A percentile compares a stretch with the other conserved stretches of the same genome.
Evolutionary conservation across 2,888 invertebrate genomes (phyloP).

Genomic region (Metopia argyrocephala): DNA sequence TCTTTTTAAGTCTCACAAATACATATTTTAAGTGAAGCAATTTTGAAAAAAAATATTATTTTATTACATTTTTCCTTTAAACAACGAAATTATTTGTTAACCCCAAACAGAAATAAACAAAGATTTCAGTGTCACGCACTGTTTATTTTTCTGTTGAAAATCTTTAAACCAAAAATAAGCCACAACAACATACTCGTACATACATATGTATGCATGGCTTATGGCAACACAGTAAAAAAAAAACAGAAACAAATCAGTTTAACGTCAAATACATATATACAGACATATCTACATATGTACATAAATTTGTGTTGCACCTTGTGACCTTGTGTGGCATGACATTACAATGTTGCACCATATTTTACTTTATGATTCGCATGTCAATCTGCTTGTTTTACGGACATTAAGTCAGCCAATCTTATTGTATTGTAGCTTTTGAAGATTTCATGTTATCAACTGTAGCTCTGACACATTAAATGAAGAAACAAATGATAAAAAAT

Average conservation of each 20-base stretch:
- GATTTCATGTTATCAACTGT: not conserved
- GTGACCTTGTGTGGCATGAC: constrained; percentile 49
- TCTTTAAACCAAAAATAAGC: not conserved
- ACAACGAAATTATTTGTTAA: not conserved
- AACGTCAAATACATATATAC: not conserved
- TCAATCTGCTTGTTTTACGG: not conserved
- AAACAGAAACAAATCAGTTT: not conserved
- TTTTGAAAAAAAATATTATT: not conserved
- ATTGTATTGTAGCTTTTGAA: not conserved
- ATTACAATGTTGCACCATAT: constrained; percentile 46
- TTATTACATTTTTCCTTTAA: not conserved
- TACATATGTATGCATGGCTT: not conserved
- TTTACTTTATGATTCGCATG: constrained; percentile 7
- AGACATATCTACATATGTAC: too few species aligned
- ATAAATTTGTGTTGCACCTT: constrained; percentile 36
- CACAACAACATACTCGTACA: constrained; percentile 12
- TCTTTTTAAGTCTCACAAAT: too few species aligned
- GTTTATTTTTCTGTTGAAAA: constrained; percentile 14
- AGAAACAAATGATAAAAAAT: not conserved
- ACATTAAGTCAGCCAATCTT: not conserved
- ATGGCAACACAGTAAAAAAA: not conserved
- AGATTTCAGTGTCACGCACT: constrained; percentile 56
- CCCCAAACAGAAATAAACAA: not conserved
- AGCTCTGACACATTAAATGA: not conserved
- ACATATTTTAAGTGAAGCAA: not conserved